Evolutionary conservation across 2,797 vertebrate genomes (phyloP), one percentile per base, ranked within the genome.

Genomic region (Sciaenops ocellatus): DNA sequence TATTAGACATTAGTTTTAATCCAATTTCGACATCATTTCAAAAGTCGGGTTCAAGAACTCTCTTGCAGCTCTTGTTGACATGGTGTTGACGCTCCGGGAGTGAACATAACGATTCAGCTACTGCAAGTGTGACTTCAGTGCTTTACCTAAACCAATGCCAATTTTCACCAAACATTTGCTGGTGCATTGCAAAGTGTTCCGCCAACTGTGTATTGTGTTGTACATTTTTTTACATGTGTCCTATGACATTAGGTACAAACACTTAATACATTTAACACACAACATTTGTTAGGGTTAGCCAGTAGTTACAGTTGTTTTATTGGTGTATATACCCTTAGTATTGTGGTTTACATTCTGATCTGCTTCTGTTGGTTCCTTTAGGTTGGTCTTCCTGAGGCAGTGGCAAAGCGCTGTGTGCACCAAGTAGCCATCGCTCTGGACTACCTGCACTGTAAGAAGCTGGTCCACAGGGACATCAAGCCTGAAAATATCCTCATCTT

Each of bases 401-500:
- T 95, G 62, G 96, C 96, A 5, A 97, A 97, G 89, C 96, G 96
- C 38, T 97, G 96, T n/a, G 96, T 96, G 56, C 96, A 96, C 91
- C 96, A 97, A 83, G 96, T 97, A 4, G 94, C 95, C 70, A 94
- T 96, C 0, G 96, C 96, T 1, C 89, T 97, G 76, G 96, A 97
- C 88, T 97, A 96, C 82, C 91, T 97, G 55, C 96, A 97, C 85
- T 93, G 95, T 77, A 95, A 95, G 86, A 96, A 96, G 89, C 91
- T 97, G 66, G 96, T 97, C 55, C 96, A 97, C 87, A 85, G 96
- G 28, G 96, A 97, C 89, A 96, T 97, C 76, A 97, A 97, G 76
- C 96, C 96, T 0, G 96, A 97, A 86, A 97, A 97, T 84, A 95
- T 97, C 68, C 96, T 97, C 10, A 96, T 97, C 63, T 96, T 97